Evolutionary conservation across 92 coral and sea anemone genomes (phyloP), one percentile per base, ranked within the genome.

Genomic region (Porites cylindrica): DNA sequence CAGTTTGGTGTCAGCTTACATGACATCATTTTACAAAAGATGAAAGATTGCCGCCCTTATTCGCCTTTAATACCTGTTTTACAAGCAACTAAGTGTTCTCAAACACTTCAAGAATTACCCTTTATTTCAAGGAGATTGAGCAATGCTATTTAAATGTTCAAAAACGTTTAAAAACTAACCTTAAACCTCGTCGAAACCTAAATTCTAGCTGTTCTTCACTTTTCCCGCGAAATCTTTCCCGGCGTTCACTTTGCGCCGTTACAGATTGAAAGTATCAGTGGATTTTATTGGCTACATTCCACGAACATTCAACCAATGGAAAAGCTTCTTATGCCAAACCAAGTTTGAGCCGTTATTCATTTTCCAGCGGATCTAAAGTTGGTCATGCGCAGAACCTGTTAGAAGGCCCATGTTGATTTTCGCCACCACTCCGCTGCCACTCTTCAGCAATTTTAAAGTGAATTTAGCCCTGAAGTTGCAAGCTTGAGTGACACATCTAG

Each of bases 161-260:
- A 75, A 58, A 9, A 18, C 47, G 0, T 38, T 38, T 38, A 24
- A 11, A 54, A 64, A 23, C 80, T 1, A 24, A 13, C 80, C 64
- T 76, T 26, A 18, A 76, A 56, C 58, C 23, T 76, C 64, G 65
- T 23, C 6, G 50, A 53, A 64, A 24, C 62, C 26, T 81, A 79
- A 64, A 68, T 69, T 7, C 7, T 70, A 0, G 7, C 9, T n/a
- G 20, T 50, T 50, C 87, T 90, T 93, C 79, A 78, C 82, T 86
- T 94, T 94, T 94, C 98, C 93, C 98, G 98, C 98, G 98, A 92
- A 76, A 65, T n/a, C 32, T 63, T 52, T 19, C 68, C 72, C 80
- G 52, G 80, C 79, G 66, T 73, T 62, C 87, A n/a, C 19, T 8
- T 11, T 26, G 26, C 85, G 85, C 26, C 12, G 54, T 78, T 66